Conservation (phyloP, 2,797 vertebrate genomes). For the Fratercula arctica region DNA sequence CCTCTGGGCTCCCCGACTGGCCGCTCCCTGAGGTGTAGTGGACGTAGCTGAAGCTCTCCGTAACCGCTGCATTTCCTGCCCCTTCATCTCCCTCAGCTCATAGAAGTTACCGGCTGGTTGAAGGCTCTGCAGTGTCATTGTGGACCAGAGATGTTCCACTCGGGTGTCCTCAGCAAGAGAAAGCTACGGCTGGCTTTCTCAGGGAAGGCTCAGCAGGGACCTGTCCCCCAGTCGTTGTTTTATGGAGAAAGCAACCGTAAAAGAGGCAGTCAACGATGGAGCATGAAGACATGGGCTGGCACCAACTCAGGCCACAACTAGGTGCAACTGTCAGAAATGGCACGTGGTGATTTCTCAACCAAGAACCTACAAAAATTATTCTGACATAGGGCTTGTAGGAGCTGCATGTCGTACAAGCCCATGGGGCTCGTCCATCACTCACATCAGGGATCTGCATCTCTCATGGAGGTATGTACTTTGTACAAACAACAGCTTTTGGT, state of each 20-base stretch:
- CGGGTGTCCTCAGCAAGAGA: background rate
- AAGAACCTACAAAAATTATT: background rate
- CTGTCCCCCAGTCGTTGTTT: background rate
- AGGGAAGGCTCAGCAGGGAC: background rate
- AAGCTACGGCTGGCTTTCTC: background rate
- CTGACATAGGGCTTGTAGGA: background rate
- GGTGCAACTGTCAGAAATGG: background rate
- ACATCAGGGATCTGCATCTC: background rate
- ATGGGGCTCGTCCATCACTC: rapidly evolving
- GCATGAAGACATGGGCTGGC: background rate
- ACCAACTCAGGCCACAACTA: background rate
- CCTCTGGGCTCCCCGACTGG: background rate
- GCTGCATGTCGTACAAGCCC: background rate
- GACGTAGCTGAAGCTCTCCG: background rate
- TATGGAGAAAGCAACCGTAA: background rate
- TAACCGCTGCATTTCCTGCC: background rate
- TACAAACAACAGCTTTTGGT: background rate
- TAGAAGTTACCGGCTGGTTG: rapidly evolving
- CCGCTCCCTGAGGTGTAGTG: background rate
- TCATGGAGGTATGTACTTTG: background rate
- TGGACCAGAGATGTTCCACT: background rate
- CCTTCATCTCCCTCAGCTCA: background rate
- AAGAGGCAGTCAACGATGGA: background rate
- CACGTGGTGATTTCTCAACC: background rate
- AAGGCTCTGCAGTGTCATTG: background rate